These are phyloP conservation scores for Drosophila gunungcola DNA, from an alignment of 1,140 invertebrate species.

Conservation along the genomic window DNA sequence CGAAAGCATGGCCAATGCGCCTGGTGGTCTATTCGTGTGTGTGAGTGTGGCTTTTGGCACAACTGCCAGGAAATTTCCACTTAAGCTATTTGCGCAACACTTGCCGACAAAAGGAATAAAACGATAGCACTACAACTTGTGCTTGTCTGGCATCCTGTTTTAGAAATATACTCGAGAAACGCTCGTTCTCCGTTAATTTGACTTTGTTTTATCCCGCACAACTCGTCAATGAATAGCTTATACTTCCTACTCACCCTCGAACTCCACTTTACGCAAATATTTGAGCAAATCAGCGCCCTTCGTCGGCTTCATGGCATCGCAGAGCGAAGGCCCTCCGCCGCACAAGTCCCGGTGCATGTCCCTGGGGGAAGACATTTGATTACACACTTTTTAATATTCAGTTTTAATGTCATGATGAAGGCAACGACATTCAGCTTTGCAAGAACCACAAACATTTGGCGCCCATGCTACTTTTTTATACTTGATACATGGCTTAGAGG, in stretches of 20 bases:
- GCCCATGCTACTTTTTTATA: no score
- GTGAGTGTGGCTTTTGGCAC: slow-evolving; percentile 9
- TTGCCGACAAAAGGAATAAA: slow-evolving; percentile 27
- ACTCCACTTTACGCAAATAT: slow-evolving; percentile 93
- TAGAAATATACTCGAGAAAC: neutral
- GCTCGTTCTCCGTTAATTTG: neutral
- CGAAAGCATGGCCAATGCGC: slow-evolving; percentile 75
- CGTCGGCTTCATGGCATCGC: slow-evolving; percentile 94
- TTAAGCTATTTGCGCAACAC: slow-evolving; percentile 72
- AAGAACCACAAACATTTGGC: no score
- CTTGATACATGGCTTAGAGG: no score
- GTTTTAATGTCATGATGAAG: no score
- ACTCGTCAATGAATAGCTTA: neutral
- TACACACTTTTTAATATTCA: neutral
- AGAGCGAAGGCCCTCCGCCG: slow-evolving; percentile 89
- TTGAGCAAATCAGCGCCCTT: slow-evolving; percentile 93
- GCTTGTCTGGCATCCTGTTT: slow-evolving; percentile 4
- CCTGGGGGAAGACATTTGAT: slow-evolving; percentile 84
- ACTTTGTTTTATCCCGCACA: neutral
- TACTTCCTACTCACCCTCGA: slow-evolving; percentile 88
- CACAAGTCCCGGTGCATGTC: slow-evolving; percentile 94
- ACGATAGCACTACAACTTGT: slow-evolving; percentile 9
- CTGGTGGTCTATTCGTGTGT: slow-evolving; percentile 32
- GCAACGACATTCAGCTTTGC: neutral
- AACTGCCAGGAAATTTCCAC: slow-evolving; percentile 41